Percentiles rank a stretch among this genome's conserved stretches.
Conservation (phyloP, 1,140 invertebrate species). For the Aphelenchoides besseyi region DNA sequence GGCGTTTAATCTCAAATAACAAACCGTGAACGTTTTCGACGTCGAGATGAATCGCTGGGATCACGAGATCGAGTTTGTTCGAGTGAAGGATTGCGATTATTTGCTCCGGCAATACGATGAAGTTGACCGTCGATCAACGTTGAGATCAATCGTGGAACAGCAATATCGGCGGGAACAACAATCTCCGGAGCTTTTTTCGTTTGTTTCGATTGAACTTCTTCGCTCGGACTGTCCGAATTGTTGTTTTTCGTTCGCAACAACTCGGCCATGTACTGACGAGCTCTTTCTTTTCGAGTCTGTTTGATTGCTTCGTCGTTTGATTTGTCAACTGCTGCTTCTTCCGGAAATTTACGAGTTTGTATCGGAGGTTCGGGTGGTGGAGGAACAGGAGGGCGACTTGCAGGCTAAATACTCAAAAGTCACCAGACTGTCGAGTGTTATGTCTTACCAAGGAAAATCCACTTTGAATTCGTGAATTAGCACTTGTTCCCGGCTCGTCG, state of each 20-base stretch:
- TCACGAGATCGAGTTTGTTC: too few species aligned
- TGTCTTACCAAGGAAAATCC: neutral
- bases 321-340: neutral
- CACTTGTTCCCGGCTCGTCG: neutral
- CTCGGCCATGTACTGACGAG: conserved; percentile 2
- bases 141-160: neutral
- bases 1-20: too few species aligned
- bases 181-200: neutral
- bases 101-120: neutral
- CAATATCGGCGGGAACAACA: conserved; percentile 2
- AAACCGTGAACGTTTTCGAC: too few species aligned
- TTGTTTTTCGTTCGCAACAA: neutral
- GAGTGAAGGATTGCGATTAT: too few species aligned
- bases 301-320: neutral
- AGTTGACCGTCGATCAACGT: neutral
- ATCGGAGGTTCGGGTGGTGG: neutral
- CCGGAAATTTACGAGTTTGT: neutral
- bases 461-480: neutral
- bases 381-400: neutral
- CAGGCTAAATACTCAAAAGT: neutral
- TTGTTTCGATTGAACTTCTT: neutral
- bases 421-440: neutral
- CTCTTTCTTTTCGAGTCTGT: conserved; percentile 1
- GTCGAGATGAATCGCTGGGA: too few species aligned
- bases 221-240: neutral